Percentiles rank a stretch among this genome's conserved stretches.
phyloP scores from a whole-genome alignment of 2,888 invertebrate genomes.

The Calameuta pallipes region DNA sequence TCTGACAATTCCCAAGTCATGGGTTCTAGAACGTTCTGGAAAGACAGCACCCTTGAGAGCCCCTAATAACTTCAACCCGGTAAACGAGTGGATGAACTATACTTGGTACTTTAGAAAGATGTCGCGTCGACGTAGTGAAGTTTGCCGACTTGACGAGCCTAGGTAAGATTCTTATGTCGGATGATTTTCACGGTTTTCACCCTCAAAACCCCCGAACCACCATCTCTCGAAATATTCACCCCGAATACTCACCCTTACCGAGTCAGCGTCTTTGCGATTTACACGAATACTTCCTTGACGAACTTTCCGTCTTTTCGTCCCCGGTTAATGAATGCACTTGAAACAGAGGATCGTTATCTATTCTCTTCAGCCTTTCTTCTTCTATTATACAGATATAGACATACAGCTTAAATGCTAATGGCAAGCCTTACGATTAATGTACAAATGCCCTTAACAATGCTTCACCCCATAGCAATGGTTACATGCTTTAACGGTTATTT shows the following conservation, averaged over 20 bases:
- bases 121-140: conserved; percentile 6
- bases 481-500: not conserved
- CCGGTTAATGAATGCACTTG: not conserved
- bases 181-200: conserved; percentile 13
- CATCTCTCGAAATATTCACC: not conserved
- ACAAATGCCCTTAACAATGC: not conserved
- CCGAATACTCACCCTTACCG: not conserved
- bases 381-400: not conserved
- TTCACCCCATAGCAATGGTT: not conserved
- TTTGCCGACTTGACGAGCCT: conserved; percentile 30
- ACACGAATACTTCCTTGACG: not conserved
- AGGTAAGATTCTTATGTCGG: conserved; percentile 24
- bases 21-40: conserved; percentile 19
- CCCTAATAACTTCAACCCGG: conserved; percentile 37
- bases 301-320: not conserved
- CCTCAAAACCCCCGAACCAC: not conserved
- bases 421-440: not conserved
- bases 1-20: not conserved
- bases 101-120: conserved; percentile 31
- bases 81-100: conserved; percentile 47
- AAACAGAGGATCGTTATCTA: not conserved
- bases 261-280: not conserved
- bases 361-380: not conserved
- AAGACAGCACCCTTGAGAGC: conserved; percentile 39
- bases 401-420: not conserved